These are phyloP conservation scores for Porphyrio hochstetteri DNA, from an alignment of 2,113 vertebrate genomes.

Conservation along the genomic window DNA sequence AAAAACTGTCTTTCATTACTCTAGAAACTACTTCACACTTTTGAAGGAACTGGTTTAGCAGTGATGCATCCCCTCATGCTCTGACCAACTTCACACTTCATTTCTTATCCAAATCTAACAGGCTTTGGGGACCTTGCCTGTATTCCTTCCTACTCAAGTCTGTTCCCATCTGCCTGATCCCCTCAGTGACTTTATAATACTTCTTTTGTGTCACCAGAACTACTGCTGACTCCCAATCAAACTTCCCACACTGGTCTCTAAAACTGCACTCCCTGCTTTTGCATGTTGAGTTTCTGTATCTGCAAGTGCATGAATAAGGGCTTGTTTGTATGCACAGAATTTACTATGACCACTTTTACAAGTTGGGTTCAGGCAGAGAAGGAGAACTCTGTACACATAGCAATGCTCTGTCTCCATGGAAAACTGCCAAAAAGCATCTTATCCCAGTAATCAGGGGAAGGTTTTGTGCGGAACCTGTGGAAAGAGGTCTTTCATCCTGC, in stretches of 20 bases:
- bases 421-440: neutral
- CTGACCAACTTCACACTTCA: conserved; percentile 61
- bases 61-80: conserved; percentile 58
- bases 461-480: conserved; percentile 18
- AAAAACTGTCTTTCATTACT: conserved; percentile 54
- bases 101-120: conserved; percentile 35
- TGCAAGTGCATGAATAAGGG: neutral
- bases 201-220: conserved; percentile 59
- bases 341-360: conserved; percentile 2
- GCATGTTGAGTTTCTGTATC: neutral
- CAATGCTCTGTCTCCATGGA: neutral
- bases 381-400: neutral
- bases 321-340: neutral
- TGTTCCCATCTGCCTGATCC: conserved; percentile 65
- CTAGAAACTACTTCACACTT: conserved; percentile 48
- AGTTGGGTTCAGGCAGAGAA: neutral
- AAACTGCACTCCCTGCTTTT: neutral
- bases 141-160: conserved; percentile 65
- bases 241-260: conserved; percentile 26
- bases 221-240: conserved; percentile 37
- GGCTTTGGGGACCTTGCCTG: conserved; percentile 56
- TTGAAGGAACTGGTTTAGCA: conserved; percentile 32
- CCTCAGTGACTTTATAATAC: conserved; percentile 46
- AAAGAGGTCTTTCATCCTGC: neutral
- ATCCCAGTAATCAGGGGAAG: neutral